phyloP scores from a whole-genome alignment of 2,113 vertebrate genomes.

The Colistium nudipinnis region DNA sequence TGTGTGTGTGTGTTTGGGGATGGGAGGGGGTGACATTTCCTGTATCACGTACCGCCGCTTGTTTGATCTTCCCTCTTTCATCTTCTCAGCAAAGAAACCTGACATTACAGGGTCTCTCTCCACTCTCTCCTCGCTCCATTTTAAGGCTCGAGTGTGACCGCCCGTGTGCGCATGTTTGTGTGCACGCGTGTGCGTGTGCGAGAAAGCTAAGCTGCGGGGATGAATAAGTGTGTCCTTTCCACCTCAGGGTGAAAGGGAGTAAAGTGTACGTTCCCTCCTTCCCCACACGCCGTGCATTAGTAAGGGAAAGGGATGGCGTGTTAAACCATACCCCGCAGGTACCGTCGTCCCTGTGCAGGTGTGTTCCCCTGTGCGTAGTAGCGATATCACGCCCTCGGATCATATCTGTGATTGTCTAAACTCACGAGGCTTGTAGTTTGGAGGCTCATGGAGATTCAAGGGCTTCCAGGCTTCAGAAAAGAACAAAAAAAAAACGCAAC shows the following conservation, averaged over 20 bases:
- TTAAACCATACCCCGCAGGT: neutral
- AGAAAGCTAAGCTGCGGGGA: slow-evolving; percentile 41
- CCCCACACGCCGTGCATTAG: slow-evolving; percentile 34
- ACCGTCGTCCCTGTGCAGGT: neutral
- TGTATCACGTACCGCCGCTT: slow-evolving; percentile 64
- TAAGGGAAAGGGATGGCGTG: slow-evolving; percentile 15
- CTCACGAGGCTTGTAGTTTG: neutral
- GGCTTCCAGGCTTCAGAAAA: slow-evolving; percentile 23
- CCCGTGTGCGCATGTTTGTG: slow-evolving; percentile 2
- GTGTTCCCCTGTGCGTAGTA: neutral
- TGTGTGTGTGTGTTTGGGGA: slow-evolving; percentile 17
- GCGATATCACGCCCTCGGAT: slow-evolving; percentile 17
- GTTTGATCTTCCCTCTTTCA: slow-evolving; percentile 79
- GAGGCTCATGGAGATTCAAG: slow-evolving; percentile 33
- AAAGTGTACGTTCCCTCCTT: slow-evolving; percentile 38
- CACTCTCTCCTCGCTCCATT: slow-evolving; percentile 52
- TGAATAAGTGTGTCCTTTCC: slow-evolving; percentile 61
- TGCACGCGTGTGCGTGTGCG: neutral
- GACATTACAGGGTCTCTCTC: slow-evolving; percentile 67
- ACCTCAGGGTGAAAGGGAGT: slow-evolving; percentile 52
- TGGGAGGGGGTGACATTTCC: slow-evolving; percentile 69
- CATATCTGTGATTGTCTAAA: slow-evolving; percentile 26
- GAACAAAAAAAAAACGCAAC: slow-evolving; percentile 32
- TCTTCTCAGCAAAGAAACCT: slow-evolving; percentile 78
- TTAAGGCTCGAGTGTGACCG: slow-evolving; percentile 33